Conservation (phyloP, 2,797 vertebrate species). For the Sebastes vulpes region DNA sequence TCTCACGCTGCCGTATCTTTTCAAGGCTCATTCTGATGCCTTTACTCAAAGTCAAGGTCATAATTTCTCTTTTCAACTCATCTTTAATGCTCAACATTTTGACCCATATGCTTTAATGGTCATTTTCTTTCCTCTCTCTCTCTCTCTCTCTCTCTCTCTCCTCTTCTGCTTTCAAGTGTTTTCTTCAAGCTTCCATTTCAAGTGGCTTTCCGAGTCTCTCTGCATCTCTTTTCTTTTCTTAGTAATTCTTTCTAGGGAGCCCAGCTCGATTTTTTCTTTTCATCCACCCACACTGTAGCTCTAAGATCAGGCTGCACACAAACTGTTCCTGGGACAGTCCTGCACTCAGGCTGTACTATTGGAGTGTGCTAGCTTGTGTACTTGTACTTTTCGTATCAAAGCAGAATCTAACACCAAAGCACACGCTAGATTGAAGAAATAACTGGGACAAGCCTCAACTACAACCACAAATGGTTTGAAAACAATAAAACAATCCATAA, state of each 20-base stretch:
- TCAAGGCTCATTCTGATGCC: conserved; percentile 33
- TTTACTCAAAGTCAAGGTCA: conserved; percentile 51
- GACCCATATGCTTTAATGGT: conserved; percentile 25
- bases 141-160: neutral
- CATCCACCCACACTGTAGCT: conserved; percentile 3
- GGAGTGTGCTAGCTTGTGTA: neutral
- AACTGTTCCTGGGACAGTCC: conserved; percentile 8
- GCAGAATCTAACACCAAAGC: neutral
- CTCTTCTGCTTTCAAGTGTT: neutral
- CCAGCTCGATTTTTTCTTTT: neutral
- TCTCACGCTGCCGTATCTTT: conserved; percentile 15
- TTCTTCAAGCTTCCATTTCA: neutral
- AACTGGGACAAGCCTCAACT: neutral
- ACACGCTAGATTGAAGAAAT: neutral
- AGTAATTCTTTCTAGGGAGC: neutral
- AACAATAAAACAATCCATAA: neutral
- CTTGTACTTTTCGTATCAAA: neutral
- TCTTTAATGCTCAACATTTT: conserved; percentile 21
- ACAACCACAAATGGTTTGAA: neutral
- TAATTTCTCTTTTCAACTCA: conserved; percentile 25
- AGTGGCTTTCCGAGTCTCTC: neutral
- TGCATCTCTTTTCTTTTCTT: neutral
- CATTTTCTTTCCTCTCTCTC: conserved; percentile 15
- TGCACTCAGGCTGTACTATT: neutral
- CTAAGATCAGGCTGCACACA: neutral